These are phyloP conservation scores for Styela clava DNA, from an alignment of 23 tunicate genomes.

Conservation along the genomic window DNA sequence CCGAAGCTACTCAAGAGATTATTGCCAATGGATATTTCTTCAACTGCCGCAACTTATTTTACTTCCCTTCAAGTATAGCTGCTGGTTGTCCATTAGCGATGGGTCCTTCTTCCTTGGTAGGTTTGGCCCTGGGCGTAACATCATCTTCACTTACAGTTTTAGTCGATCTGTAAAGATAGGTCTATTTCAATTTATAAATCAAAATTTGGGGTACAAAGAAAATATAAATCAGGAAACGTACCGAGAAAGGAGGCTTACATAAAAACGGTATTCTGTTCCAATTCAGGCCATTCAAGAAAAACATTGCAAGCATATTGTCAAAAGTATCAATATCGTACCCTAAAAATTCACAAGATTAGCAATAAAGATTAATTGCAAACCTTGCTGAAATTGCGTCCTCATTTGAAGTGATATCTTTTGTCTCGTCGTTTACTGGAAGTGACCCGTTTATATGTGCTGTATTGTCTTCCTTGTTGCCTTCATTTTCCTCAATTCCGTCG, in stretches of 20 bases:
- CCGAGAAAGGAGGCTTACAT: too few species aligned
- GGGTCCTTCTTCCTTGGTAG: not conserved
- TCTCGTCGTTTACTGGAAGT: not conserved
- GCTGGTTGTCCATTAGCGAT: slow-evolving; percentile 9
- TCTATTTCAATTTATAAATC: not conserved
- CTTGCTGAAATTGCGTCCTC: slow-evolving; percentile 1
- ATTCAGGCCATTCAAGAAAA: too few species aligned
- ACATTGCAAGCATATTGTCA: too few species aligned
- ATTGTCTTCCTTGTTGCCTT: not conserved
- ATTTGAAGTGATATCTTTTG: not conserved
- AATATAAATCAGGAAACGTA: too few species aligned
- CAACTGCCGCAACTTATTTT: too few species aligned
- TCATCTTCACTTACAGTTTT: not conserved
- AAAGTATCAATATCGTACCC: too few species aligned
- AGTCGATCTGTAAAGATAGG: not conserved
- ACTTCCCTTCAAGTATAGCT: not conserved
- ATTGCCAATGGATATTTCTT: too few species aligned
- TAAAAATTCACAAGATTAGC: too few species aligned
- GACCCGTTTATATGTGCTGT: not conserved
- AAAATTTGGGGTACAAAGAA: too few species aligned
- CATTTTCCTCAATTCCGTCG: slow-evolving; percentile 1
- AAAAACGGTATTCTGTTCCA: too few species aligned
- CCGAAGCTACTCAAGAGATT: too few species aligned
- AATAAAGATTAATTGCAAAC: too few species aligned
- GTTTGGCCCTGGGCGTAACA: not conserved